Conservation (phyloP, 1,140 invertebrate genomes). For the Calliopsis andreniformis region DNA sequence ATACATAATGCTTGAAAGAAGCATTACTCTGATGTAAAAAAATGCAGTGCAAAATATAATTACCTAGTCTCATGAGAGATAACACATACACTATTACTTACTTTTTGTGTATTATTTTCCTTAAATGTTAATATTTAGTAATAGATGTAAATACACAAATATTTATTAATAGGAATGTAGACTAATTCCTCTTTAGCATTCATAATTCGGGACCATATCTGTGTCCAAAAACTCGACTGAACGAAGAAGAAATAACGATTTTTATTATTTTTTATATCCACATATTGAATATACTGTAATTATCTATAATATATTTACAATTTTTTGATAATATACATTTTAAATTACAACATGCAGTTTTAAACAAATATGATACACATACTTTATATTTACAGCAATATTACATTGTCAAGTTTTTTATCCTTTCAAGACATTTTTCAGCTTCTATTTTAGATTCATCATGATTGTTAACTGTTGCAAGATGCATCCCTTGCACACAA, state of each 20-base stretch:
- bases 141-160: no score
- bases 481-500: conserved; percentile 87
- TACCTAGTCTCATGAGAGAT: conserved; percentile 3
- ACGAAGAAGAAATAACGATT: no score
- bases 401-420: conserved; percentile 78
- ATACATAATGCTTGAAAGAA: not conserved
- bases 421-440: conserved; percentile 86
- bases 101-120: conserved; percentile 25
- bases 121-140: no score
- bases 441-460: conserved; percentile 85
- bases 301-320: not conserved
- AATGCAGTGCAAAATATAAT: not conserved
- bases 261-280: not conserved
- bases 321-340: not conserved
- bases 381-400: conserved; percentile 51
- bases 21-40: not conserved
- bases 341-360: not conserved
- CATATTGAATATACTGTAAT: not conserved
- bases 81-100: not conserved
- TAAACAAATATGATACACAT: not conserved
- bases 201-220: no score
- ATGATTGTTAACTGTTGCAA: conserved; percentile 86
- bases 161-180: no score
- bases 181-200: no score
- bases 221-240: no score